These are phyloP conservation scores for Pelobates fuscus DNA, from an alignment of 2,113 vertebrate genomes.

Conservation along the genomic window DNA sequence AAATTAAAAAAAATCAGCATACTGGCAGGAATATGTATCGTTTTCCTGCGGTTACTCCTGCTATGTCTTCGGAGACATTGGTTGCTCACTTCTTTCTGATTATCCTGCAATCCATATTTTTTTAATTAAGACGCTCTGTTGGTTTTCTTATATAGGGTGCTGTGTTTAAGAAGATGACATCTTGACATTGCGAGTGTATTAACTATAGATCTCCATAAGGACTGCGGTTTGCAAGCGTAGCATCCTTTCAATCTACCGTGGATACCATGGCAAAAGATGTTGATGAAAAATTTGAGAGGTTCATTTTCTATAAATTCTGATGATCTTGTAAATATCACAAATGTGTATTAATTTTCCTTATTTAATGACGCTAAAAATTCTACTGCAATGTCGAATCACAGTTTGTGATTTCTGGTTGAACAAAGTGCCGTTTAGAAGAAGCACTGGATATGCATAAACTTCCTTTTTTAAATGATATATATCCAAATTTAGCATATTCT, in stretches of 20 bases:
- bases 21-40: conserved; percentile 76
- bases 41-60: conserved; percentile 67
- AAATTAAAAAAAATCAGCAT: conserved; percentile 89
- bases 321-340: no score
- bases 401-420: no score
- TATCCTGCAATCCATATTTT: conserved; percentile 79
- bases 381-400: no score
- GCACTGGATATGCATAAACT: no score
- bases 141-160: conserved; percentile 82
- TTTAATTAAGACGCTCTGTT: conserved; percentile 81
- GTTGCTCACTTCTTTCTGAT: conserved; percentile 69
- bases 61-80: conserved; percentile 61
- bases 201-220: conserved; percentile 91
- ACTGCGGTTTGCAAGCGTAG: conserved; percentile 61
- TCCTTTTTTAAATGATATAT: no score
- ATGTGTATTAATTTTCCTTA: no score
- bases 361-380: no score
- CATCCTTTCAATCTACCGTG: conserved; percentile 37
- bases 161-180: conserved; percentile 81
- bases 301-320: no score
- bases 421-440: no score
- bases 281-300: background rate
- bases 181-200: conserved; percentile 90
- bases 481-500: no score
- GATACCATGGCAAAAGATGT: background rate